phyloP scores from a whole-genome alignment of 2,797 vertebrate genomes.

The Microctenopoma lineatum region DNA sequence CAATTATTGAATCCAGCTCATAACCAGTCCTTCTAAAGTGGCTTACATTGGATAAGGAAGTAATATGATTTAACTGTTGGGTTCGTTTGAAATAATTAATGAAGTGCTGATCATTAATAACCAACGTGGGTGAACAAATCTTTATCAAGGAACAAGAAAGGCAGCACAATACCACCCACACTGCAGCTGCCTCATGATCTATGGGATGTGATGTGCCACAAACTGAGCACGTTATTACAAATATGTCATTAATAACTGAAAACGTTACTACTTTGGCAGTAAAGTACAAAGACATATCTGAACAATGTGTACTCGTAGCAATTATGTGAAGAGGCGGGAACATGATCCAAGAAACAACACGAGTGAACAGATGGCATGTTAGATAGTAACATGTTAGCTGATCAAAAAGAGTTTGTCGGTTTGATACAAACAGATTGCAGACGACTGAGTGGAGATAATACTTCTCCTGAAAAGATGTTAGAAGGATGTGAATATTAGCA shows the following conservation, averaged over 20 bases:
- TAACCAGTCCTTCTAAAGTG: not conserved
- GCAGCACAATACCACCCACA: slow-evolving; percentile 12
- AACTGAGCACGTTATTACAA: not conserved
- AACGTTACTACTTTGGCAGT: not conserved
- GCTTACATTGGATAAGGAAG: not conserved
- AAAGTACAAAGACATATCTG: not conserved
- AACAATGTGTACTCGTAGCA: not conserved
- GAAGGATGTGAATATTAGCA: not conserved
- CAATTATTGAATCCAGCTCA: slow-evolving; percentile 1
- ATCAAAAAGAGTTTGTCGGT: slow-evolving; percentile 16
- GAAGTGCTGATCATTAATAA: slow-evolving; percentile 6
- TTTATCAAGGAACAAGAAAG: slow-evolving; percentile 21
- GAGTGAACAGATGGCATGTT: slow-evolving; percentile 36
- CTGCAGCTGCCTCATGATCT: slow-evolving; percentile 16
- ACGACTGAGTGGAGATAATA: slow-evolving; percentile 9
- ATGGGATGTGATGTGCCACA: slow-evolving; percentile 7
- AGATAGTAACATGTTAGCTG: slow-evolving; percentile 31
- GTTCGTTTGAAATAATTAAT: slow-evolving; percentile 11
- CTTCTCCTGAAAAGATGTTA: not conserved
- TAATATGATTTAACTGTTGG: not conserved
- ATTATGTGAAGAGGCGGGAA: slow-evolving; percentile 1
- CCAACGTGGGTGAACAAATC: slow-evolving; percentile 24
- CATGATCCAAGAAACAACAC: not conserved
- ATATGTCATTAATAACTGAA: not conserved
- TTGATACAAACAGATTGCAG: slow-evolving; percentile 2